Conservation (phyloP, 2,113 vertebrate genomes). For the Penelope pileata region DNA sequence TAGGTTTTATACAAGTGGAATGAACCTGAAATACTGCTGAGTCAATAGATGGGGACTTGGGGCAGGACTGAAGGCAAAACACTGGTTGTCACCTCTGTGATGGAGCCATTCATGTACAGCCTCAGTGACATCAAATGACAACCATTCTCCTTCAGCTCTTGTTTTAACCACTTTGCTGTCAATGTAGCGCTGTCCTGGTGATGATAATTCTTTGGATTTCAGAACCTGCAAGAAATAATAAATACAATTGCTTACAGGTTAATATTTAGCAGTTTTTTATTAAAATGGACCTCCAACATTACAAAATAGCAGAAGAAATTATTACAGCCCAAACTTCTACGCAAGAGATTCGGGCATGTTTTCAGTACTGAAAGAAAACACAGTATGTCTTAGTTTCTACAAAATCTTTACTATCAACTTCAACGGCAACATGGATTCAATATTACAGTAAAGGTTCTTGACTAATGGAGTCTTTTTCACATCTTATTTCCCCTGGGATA, state of each 20-base stretch:
- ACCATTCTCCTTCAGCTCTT: conserved; percentile 90
- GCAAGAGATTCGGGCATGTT: not conserved
- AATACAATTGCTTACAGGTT: not conserved
- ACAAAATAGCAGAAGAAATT: not conserved
- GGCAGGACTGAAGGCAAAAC: conserved; percentile 1
- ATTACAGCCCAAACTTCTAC: not conserved
- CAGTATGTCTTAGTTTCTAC: too few species aligned
- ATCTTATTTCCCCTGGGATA: not conserved
- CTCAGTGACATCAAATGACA: conserved; percentile 95
- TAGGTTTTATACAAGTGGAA: conserved; percentile 10
- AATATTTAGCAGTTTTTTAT: not conserved
- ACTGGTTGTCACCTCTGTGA: conserved; percentile 84
- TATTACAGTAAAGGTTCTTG: not conserved
- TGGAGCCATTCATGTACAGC: conserved; percentile 95
- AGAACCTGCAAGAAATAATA: conserved; percentile 82
- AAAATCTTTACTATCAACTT: not conserved
- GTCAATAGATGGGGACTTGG: not conserved
- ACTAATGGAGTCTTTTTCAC: not conserved
- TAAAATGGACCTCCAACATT: not conserved
- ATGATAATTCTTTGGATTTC: conserved; percentile 89
- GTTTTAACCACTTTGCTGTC: conserved; percentile 96
- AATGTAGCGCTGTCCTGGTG: conserved; percentile 93
- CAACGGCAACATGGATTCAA: not conserved
- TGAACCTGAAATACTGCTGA: not conserved
- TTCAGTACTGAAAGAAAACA: not conserved